Base-by-base conservation (phyloP, 2,113 vertebrate species). In the Riparia riparia region DNA sequence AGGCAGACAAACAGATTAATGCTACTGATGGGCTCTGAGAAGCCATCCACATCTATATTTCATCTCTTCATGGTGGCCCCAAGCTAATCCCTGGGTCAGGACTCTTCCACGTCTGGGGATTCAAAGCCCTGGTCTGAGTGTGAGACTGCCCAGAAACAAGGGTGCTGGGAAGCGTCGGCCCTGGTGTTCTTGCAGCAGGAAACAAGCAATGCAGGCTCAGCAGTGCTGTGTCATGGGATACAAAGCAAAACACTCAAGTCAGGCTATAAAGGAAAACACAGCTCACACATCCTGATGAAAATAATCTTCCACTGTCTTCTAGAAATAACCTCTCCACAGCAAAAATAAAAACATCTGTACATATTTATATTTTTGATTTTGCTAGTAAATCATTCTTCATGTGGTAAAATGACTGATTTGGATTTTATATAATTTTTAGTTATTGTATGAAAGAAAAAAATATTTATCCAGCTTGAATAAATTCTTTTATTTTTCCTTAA, bases 381-480 rank as follows among this genome's bases (percentile, higher is more conserved):
- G 19, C 31, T 50, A 5, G 6, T 69, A 86, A 94, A 72, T n/a
- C 7, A 10, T 77, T 69, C 14, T 73, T 42, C 20, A 7, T 44
- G 20, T 34, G 34, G 7, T 63, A 79, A 94, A 83, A 81, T 31
- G 26, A 29, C 21, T 47, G 34, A 83, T 32, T 73, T 81, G 41
- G 13, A 54, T 88, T 90, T 89, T 76, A 21, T 39, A 8, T 83
- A 12, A 84, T 64, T 96, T 96, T 93, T 81, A 60, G 34, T 60
- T 54, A 91, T 65, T 10, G 10, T 50, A 53, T 66, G 37, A 54
- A 64, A 93, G 47, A 53, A 94, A 87, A 82, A 78, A 95, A 85
- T 88, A 96, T 88, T 95, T 96, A 90, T 41, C 32, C 83, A 96
- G 65, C 74, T 97, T 97, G 88, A 95, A 90, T 69, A 28, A 89